phyloP scores from a whole-genome alignment of 2,113 vertebrate species.

The Forbesichthys papilliferus region DNA sequence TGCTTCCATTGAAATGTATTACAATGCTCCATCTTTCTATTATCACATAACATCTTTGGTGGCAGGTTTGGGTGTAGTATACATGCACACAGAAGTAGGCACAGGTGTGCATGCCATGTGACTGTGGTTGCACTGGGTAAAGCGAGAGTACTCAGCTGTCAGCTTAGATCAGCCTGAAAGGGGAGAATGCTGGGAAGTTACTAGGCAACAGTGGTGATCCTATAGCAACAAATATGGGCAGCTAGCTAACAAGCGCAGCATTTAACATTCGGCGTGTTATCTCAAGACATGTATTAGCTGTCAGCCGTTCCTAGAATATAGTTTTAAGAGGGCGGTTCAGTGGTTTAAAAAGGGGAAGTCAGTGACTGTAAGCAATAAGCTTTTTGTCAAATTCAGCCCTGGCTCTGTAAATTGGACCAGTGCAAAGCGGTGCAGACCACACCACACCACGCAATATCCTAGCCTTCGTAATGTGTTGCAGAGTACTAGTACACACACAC shows the following conservation, averaged over 20 bases:
- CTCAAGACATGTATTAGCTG: background rate
- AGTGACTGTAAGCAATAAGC: no score
- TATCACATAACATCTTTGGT: background rate
- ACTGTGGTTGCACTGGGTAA: conserved; percentile 76
- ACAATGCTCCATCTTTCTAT: no score
- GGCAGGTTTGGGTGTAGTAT: conserved; percentile 26
- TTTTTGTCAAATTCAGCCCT: no score
- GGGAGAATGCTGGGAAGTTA: conserved; percentile 52
- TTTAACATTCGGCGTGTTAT: conserved; percentile 17
- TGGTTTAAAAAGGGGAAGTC: background rate
- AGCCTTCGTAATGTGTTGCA: background rate
- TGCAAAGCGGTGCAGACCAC: no score
- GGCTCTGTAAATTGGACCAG: no score
- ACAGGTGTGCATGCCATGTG: conserved; percentile 77
- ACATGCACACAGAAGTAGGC: conserved; percentile 41
- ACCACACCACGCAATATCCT: background rate
- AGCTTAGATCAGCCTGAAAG: conserved; percentile 64
- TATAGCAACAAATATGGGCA: conserved; percentile 47
- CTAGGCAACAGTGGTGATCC: conserved; percentile 46
- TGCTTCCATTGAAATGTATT: no score
- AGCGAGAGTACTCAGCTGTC: conserved; percentile 81
- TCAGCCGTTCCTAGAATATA: background rate
- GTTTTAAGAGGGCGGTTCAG: background rate
- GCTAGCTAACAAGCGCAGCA: conserved; percentile 25
- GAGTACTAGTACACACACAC: background rate